Evolutionary conservation across 2,797 vertebrate species (phyloP).

Genomic region (Rhabdomys pumilio): DNA sequence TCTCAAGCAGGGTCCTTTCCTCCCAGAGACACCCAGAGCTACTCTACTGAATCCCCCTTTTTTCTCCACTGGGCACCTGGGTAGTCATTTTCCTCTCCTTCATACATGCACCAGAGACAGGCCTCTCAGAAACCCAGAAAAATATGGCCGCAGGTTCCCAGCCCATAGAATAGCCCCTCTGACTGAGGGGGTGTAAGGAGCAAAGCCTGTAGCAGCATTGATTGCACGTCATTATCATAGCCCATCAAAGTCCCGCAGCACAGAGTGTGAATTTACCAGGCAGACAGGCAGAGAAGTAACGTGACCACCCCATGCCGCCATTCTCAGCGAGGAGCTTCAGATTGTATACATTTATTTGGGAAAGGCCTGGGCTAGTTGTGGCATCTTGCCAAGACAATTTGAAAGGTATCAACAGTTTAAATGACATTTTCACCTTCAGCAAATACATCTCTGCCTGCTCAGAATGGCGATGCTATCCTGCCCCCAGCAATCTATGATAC

Average conservation of each 20-base stretch:
- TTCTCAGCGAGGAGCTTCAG: conserved; percentile 45
- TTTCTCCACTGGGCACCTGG: not conserved
- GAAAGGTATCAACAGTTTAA: conserved; percentile 87
- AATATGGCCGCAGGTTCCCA: too few relatives aligned
- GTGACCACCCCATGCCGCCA: not conserved
- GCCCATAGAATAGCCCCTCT: rapidly evolving
- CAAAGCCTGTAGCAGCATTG: not conserved
- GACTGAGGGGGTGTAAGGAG: not conserved
- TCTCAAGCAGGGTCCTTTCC: not conserved
- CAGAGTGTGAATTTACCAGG: not conserved
- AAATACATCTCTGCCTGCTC: conserved; percentile 86
- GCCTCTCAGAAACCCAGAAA: not conserved
- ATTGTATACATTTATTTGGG: conserved; percentile 68
- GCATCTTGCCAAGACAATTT: conserved; percentile 80
- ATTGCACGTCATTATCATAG: conserved; percentile 39
- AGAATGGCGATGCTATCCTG: conserved; percentile 89
- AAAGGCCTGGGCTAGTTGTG: conserved; percentile 66
- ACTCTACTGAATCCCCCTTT: not conserved
- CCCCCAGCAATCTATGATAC: conserved; percentile 90
- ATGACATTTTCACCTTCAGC: conserved; percentile 89
- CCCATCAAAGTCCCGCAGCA: conserved; percentile 30
- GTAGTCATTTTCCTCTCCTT: not conserved
- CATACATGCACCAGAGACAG: not conserved
- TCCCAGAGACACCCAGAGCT: not conserved
- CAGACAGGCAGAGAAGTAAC: not conserved